These are phyloP conservation scores for Centropristis striata DNA, from an alignment of 2,113 vertebrate species.

Conservation along the genomic window DNA sequence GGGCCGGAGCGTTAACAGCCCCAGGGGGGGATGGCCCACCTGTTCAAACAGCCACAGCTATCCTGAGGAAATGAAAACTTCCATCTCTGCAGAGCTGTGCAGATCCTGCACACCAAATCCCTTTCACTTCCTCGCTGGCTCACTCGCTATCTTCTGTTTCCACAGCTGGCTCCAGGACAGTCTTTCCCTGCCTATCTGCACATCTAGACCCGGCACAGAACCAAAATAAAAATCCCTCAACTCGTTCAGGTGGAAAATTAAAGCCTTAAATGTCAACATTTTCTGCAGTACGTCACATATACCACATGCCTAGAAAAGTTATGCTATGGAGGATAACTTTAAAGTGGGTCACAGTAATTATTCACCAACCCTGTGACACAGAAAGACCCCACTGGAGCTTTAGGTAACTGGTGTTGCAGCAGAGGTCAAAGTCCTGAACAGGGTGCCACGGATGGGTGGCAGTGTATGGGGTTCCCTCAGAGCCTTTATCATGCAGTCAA, in stretches of 20 bases:
- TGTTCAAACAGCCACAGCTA: slow-evolving; percentile 80
- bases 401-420: slow-evolving; percentile 9
- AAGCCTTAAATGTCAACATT: slow-evolving; percentile 32
- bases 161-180: slow-evolving; percentile 66
- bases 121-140: slow-evolving; percentile 58
- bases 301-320: slow-evolving; percentile 11
- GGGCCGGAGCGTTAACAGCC: slow-evolving; percentile 42
- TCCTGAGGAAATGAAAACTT: slow-evolving; percentile 83
- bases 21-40: slow-evolving; percentile 55
- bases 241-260: slow-evolving; percentile 38
- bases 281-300: slow-evolving; percentile 37
- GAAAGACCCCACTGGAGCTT: not conserved
- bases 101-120: slow-evolving; percentile 65
- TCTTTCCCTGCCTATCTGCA: slow-evolving; percentile 37
- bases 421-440: slow-evolving; percentile 24
- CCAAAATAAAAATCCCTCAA: slow-evolving; percentile 39
- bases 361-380: slow-evolving; percentile 30
- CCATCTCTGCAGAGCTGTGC: slow-evolving; percentile 71
- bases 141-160: slow-evolving; percentile 63
- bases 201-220: slow-evolving; percentile 44
- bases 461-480: too few species aligned
- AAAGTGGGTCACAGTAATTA: slow-evolving; percentile 51
- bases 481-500: too few species aligned
- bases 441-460: not conserved
- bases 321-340: slow-evolving; percentile 17